Evolutionary conservation across 1,140 invertebrate genomes (phyloP), one percentile per base, ranked within the genome.

Genomic region (Orchesella cincta): DNA sequence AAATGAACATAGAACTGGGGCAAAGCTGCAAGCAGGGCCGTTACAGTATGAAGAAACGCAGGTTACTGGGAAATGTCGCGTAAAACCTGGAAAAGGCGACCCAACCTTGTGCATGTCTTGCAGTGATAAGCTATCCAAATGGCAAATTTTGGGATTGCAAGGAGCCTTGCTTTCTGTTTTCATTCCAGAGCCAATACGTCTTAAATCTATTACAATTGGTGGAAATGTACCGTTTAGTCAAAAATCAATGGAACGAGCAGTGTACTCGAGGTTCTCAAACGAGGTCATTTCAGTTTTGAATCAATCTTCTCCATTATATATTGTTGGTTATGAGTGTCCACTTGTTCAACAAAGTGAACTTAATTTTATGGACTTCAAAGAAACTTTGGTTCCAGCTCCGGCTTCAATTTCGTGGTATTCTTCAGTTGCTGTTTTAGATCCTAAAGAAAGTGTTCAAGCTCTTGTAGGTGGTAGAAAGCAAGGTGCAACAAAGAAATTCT

Each of bases 81-180:
- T 91, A 1, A 98, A 98, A 86, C 96, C 96, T 62, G 96, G 96
- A 0, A 87, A 94, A 83, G 96, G 96, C 0, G 92, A 96, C 84
- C 91, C 91, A 57, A 98, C 96, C 1, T 83, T 93, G 18, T 96
- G 93, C 52, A 89, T 97, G 78, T 96, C 93, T 0, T 98, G 96
- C 85, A 97, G 94, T 85, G 96, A 98, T 86, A 98, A 98, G 88
- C 87, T 98, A 1, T 90, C 93, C 8, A 91, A 91, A 77, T 98
- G 96, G 96, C 91, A 92, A 84, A 86, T 93, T 77, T 81, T 95
- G 54, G 95, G 95, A 1, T 83, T 95, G 51, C 88, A 90, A 84
- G 96, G 96, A 51, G 89, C 92, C 12, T 84, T 97, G 31, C 84
- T 97, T 64, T 90, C 90, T 79, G 83, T 90, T 52, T 85, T 97